phyloP scores from a whole-genome alignment of 2,888 invertebrate species.

The Saturnia japonica region DNA sequence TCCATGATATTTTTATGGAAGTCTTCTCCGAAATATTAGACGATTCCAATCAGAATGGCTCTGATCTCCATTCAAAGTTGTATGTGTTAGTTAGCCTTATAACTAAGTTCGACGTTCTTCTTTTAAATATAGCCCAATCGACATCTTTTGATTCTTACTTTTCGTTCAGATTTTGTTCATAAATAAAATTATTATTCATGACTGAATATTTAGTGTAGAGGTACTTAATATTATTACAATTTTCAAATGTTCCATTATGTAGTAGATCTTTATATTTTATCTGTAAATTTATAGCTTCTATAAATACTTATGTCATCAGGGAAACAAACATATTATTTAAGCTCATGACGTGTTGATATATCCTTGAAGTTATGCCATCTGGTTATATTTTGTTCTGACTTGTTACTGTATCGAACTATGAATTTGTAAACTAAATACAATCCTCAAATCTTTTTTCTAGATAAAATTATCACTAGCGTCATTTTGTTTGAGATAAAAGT shows the following conservation, averaged over 20 bases:
- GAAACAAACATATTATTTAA: constrained; percentile 14
- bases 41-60: too few relatives aligned
- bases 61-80: too few relatives aligned
- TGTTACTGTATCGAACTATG: constrained; percentile 22
- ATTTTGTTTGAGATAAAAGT: constrained; percentile 17
- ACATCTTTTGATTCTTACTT: too few relatives aligned
- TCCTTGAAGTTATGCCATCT: constrained; percentile 21
- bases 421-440: neutral
- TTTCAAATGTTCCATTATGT: neutral
- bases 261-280: neutral
- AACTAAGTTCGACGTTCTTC: too few relatives aligned
- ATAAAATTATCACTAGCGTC: constrained; percentile 14
- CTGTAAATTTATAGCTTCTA: neutral
- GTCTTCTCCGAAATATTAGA: too few relatives aligned
- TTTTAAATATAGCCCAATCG: too few relatives aligned
- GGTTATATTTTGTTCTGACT: neutral
- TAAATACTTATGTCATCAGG: constrained; percentile 16
- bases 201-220: too few relatives aligned
- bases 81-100: too few relatives aligned
- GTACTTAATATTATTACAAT: neutral
- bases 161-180: too few relatives aligned
- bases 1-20: too few relatives aligned
- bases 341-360: constrained; percentile 16
- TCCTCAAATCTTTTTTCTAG: neutral
- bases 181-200: too few relatives aligned